phyloP scores from a whole-genome alignment of 2,797 vertebrate genomes.

The Sebastes matsubarae region DNA sequence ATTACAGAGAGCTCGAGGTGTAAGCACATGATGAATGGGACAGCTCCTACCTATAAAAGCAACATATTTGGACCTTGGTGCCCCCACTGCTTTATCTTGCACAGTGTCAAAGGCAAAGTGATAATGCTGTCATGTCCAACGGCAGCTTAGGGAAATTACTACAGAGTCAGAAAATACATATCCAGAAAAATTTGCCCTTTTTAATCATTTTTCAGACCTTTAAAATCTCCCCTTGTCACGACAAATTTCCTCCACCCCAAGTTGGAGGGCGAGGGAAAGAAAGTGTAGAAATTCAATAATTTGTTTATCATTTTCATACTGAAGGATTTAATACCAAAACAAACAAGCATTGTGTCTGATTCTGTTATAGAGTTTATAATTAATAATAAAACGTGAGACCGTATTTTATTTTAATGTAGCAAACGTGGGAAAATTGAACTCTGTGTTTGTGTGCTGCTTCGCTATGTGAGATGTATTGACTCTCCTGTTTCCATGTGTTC shows the following conservation, averaged over 20 bases:
- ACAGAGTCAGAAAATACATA: slow-evolving; percentile 41
- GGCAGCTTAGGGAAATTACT: slow-evolving; percentile 69
- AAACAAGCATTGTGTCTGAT: neutral
- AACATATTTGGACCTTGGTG: slow-evolving; percentile 67
- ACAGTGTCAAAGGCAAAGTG: slow-evolving; percentile 66
- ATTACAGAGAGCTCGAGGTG: slow-evolving; percentile 53
- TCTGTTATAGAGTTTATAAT: slow-evolving; percentile 6
- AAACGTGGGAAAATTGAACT: neutral
- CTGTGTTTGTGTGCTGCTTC: neutral
- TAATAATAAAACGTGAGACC: neutral
- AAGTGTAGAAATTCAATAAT: slow-evolving; percentile 14
- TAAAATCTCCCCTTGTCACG: slow-evolving; percentile 19
- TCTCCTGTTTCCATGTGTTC: slow-evolving; percentile 10
- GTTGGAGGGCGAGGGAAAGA: neutral
- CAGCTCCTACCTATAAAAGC: slow-evolving; percentile 63
- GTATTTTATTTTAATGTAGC: neutral
- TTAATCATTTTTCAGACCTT: slow-evolving; percentile 47
- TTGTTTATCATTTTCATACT: slow-evolving; percentile 48
- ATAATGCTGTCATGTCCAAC: slow-evolving; percentile 68
- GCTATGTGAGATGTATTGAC: neutral
- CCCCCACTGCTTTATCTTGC: slow-evolving; percentile 67
- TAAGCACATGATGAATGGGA: slow-evolving; percentile 71
- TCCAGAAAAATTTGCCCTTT: slow-evolving; percentile 34
- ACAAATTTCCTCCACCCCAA: neutral
- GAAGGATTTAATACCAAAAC: slow-evolving; percentile 22